These are phyloP conservation scores for silkworm (Bombyx mori) DNA, from an alignment of 1,140 invertebrate genomes.

Conservation along the genomic window ASM3026992v2 NC_085128.1:15263501-15264000, in stretches of 20 bases:
- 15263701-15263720: background rate
- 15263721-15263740: background rate
- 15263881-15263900: too few species aligned
- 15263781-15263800: too few species aligned
- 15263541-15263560: slow-evolving; percentile 27
- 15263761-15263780: too few species aligned
- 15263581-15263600: slow-evolving; percentile 30
- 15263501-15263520: slow-evolving; percentile 15
- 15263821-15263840: too few species aligned
- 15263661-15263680: slow-evolving; percentile 65
- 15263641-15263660: slow-evolving; percentile 56
- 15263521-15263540: slow-evolving; percentile 14
- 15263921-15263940: too few species aligned
- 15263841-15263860: too few species aligned
- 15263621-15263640: slow-evolving; percentile 62
- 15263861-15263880: too few species aligned
- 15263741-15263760: background rate
- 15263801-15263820: too few species aligned
- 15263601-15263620: slow-evolving; percentile 42
- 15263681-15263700: background rate
- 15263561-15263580: slow-evolving; percentile 6
- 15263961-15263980: too few species aligned
- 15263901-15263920: too few species aligned
- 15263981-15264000: too few species aligned
- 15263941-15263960: too few species aligned